Conservation (phyloP, 2,888 invertebrate species). For the Clunio marinus region DNA sequence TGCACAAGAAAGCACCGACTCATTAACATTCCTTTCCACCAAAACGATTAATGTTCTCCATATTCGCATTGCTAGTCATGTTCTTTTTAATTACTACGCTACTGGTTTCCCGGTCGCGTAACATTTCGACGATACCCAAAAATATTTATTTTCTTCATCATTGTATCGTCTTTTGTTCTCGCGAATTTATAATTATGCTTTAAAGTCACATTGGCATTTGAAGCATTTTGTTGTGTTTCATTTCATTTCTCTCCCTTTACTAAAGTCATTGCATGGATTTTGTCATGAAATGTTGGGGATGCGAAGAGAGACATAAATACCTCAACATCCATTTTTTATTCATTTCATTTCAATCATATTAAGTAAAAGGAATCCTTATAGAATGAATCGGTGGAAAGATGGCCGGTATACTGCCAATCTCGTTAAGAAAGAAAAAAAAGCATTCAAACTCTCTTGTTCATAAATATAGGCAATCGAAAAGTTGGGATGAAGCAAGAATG, state of each 20-base stretch:
- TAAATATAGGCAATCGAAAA: not conserved
- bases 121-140: not conserved
- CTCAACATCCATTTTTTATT: too few species aligned
- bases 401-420: not conserved
- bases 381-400: not conserved
- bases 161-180: not conserved
- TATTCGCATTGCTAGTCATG: slow-evolving; percentile 1
- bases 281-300: not conserved
- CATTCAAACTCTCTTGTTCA: not conserved
- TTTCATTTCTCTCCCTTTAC: not conserved
- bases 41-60: slow-evolving; percentile 20
- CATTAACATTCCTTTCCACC: slow-evolving; percentile 33
- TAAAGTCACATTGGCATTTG: slow-evolving; percentile 16
- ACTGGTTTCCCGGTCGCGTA: not conserved
- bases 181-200: slow-evolving; percentile 15
- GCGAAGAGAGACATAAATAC: not conserved
- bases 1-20: not conserved
- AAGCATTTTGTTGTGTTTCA: not conserved
- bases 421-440: not conserved
- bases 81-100: slow-evolving; percentile 28
- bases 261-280: not conserved
- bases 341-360: not conserved
- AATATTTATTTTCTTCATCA: not conserved
- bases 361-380: not conserved
- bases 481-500: not conserved